Evolutionary conservation across 2,888 invertebrate genomes (phyloP).

Genomic region (Holacanthella duospinosa): DNA sequence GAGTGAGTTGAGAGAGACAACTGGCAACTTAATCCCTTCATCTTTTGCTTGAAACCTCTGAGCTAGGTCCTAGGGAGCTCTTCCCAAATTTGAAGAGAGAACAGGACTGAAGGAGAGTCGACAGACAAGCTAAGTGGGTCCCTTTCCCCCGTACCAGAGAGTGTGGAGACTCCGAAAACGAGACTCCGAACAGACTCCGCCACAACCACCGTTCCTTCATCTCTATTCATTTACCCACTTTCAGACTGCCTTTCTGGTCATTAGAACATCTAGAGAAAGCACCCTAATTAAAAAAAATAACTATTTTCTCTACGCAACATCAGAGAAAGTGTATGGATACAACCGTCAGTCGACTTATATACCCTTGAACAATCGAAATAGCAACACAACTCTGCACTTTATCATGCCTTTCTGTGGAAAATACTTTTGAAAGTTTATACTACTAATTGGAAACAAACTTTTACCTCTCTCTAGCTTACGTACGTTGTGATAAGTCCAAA

Average conservation of each 20-base stretch:
- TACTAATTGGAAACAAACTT: too few species aligned
- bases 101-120: background rate
- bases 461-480: too few species aligned
- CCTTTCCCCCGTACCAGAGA: background rate
- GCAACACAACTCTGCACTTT: too few species aligned
- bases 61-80: background rate
- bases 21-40: conserved; percentile 6
- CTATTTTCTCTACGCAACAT: background rate
- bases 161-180: conserved; percentile 1
- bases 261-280: background rate
- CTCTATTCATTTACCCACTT: background rate
- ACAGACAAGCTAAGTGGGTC: background rate
- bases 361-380: too few species aligned
- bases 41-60: background rate
- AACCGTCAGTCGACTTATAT: too few species aligned
- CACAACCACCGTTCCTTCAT: background rate
- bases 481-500: too few species aligned
- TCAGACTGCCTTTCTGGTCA: background rate
- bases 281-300: background rate
- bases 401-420: too few species aligned
- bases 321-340: too few species aligned
- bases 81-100: background rate
- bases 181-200: background rate
- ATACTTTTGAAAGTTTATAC: too few species aligned
- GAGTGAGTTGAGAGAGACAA: background rate